Conservation (phyloP, 2,888 invertebrate species). For the Carcina quercana region DNA sequence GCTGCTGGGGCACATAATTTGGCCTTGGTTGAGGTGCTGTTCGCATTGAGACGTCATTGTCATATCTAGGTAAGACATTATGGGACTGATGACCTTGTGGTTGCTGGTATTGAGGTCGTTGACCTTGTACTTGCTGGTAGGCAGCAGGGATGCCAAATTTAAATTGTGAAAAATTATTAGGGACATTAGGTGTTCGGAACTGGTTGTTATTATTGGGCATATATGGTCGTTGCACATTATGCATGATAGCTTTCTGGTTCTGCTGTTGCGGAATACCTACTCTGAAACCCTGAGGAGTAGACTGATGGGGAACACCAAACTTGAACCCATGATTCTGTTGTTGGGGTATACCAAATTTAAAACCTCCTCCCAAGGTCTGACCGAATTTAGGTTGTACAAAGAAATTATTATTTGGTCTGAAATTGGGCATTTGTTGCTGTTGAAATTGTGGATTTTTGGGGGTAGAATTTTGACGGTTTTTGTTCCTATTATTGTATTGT, state of each 20-base stretch:
- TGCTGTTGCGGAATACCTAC: no score
- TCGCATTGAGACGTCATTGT: constrained; percentile 2
- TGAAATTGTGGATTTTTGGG: neutral
- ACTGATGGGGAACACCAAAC: no score
- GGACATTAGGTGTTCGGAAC: no score
- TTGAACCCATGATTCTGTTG: no score
- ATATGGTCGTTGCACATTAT: no score
- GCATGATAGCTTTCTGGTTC: no score
- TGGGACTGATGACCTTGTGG: neutral
- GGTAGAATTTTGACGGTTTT: constrained; percentile 1
- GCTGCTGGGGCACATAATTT: neutral
- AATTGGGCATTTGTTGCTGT: no score
- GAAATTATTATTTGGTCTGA: constrained; percentile 1
- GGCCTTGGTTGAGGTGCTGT: neutral
- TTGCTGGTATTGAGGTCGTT: neutral
- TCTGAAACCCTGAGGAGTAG: no score
- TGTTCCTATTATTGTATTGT: constrained; percentile 1
- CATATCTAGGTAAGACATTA: neutral
- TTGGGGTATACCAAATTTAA: neutral
- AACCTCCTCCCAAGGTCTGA: neutral
- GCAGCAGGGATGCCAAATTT: neutral
- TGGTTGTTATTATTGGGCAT: constrained; percentile 1
- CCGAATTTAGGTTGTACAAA: neutral
- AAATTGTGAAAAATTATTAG: neutral
- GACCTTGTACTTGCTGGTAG: no score